phyloP scores from a whole-genome alignment of 2,888 invertebrate species.

The Hoplodrina ambigua region DNA sequence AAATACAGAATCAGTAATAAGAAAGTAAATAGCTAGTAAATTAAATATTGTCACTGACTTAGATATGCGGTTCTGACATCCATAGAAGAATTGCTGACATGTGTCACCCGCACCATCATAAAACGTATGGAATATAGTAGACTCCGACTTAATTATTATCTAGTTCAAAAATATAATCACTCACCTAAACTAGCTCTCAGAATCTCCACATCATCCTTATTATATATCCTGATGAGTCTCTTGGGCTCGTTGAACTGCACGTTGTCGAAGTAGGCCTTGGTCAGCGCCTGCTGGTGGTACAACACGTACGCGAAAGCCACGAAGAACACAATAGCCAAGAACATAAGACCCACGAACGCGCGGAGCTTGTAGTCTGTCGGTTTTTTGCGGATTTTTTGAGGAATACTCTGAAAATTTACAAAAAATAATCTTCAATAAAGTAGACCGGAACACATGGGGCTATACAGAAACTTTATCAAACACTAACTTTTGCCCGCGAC shows the following conservation, averaged over 20 bases:
- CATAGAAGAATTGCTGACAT: too few species aligned
- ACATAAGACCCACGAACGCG: constrained; percentile 95
- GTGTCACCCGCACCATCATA: too few species aligned
- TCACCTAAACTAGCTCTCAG: constrained; percentile 92
- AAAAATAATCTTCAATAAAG: too few species aligned
- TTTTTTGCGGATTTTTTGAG: constrained; percentile 93
- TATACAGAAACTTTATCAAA: too few species aligned
- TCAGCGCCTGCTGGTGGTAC: constrained; percentile 95
- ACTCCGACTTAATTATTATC: too few species aligned
- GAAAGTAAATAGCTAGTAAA: too few species aligned
- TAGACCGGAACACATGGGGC: too few species aligned
- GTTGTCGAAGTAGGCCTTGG: constrained; percentile 95
- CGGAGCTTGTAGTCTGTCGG: constrained; percentile 95
- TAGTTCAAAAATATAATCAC: constrained; percentile 28
- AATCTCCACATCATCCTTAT: constrained; percentile 93
- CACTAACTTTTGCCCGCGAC: too few species aligned
- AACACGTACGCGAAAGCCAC: constrained; percentile 96
- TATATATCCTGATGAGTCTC: constrained; percentile 93
- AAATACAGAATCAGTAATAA: too few species aligned
- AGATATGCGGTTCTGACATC: too few species aligned
- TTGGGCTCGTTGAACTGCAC: constrained; percentile 96
- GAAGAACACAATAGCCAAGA: constrained; percentile 95
- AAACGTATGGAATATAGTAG: too few species aligned
- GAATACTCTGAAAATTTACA: constrained; percentile 91
- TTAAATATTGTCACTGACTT: too few species aligned